Percentiles rank a stretch among this genome's conserved stretches.
These are phyloP conservation scores for Argyra leucocephala DNA, from an alignment of 2,888 invertebrate genomes.

Conservation along the genomic window DNA sequence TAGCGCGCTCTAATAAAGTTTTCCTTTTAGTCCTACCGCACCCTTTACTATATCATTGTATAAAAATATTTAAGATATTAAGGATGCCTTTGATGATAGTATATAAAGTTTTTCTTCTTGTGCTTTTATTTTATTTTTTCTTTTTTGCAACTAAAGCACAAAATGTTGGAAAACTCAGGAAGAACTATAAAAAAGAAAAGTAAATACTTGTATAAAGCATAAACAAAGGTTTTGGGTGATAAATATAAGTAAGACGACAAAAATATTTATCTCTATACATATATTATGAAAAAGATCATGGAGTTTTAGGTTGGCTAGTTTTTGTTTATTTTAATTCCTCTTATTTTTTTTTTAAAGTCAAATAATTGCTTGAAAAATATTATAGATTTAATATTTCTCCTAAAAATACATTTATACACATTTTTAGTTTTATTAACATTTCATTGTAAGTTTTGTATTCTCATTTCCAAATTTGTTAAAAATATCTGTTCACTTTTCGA, in stretches of 20 bases:
- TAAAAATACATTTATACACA: too few relatives aligned
- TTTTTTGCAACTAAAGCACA: neutral
- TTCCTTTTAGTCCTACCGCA: neutral
- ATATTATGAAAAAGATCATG: too few relatives aligned
- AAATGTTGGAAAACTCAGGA: neutral
- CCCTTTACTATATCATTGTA: neutral
- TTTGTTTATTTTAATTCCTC: too few relatives aligned
- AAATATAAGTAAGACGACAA: neutral
- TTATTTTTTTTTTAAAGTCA: too few relatives aligned
- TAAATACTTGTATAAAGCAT: neutral
- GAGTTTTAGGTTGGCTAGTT: too few relatives aligned
- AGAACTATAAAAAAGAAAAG: neutral
- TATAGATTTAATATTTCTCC: too few relatives aligned
- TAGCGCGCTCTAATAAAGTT: neutral
- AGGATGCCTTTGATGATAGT: slow-evolving; percentile 3
- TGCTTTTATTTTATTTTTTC: neutral
- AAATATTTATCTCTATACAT: too few relatives aligned
- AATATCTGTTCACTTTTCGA: too few relatives aligned
- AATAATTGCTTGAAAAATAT: too few relatives aligned
- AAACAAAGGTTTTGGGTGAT: neutral
- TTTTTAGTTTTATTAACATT: too few relatives aligned
- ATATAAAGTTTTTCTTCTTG: neutral
- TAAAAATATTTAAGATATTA: neutral
- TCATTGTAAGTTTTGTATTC: too few relatives aligned
- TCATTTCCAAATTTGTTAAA: too few relatives aligned